Evolutionary conservation across 1,140 invertebrate genomes (phyloP).

Genomic region (Pentalonia nigronervosa): DNA sequence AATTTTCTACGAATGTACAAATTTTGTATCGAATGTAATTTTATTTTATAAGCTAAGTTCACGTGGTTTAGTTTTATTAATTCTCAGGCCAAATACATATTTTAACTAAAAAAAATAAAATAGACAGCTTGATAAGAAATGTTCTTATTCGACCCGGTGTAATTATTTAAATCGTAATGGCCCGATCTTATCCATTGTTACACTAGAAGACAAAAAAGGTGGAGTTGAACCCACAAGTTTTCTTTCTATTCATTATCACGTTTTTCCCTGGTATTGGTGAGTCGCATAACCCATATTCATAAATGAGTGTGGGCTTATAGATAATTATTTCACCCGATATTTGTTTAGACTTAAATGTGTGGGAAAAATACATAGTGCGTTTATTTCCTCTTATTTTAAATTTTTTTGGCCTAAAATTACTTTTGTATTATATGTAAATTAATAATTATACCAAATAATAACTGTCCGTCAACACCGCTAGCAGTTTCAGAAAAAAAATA

Average conservation of each 20-base stretch:
- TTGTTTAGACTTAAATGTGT: neutral
- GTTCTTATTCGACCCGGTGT: neutral
- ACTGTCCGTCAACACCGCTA: neutral
- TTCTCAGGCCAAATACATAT: neutral
- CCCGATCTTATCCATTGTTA: conserved; percentile 26
- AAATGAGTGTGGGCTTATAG: neutral
- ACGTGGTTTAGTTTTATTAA: neutral
- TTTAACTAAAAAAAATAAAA: neutral
- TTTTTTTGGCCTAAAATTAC: neutral
- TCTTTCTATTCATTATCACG: conserved; percentile 39
- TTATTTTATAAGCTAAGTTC: neutral
- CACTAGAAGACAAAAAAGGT: neutral
- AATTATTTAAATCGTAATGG: conserved; percentile 25
- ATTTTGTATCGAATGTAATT: neutral
- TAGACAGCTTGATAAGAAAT: neutral
- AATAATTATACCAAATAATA: neutral
- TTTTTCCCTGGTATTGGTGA: neutral
- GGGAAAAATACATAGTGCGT: conserved; percentile 5
- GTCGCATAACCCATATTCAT: conserved; percentile 51
- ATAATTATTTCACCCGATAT: neutral
- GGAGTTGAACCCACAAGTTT: conserved; percentile 28
- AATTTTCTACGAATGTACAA: neutral
- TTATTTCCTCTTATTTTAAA: conserved; percentile 18
- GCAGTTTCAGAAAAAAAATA: neutral
- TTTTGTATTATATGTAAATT: neutral